Evolutionary conservation across 2,797 vertebrate species (phyloP), one percentile per base, ranked within the genome.

Genomic region (Leptodactylus fallax): DNA sequence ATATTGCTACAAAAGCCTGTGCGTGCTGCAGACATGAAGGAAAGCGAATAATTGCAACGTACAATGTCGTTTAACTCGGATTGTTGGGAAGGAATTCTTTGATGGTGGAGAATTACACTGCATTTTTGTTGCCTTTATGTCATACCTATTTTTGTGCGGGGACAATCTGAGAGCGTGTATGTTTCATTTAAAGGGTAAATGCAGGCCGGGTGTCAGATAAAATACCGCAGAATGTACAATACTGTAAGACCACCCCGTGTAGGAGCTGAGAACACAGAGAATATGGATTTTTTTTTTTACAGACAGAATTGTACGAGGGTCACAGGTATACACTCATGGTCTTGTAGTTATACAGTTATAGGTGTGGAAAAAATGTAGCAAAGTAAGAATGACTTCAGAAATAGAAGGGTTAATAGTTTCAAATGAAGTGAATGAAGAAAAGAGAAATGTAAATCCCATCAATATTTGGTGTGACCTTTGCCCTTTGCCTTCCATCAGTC

Each of bases 1-100:
- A 0, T 90, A 74, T 89, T 90, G 89, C 92, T 89, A 86, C 91
- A 91, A 91, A 92, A 83, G 84, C 61, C 90, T 85, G 83, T 83
- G 90, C 90, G 91, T 86, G 63, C 77, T 88, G 91, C 85, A 81
- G 88, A 89, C 84, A 7, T 49, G 67, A 87, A 92, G 91, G 90
- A 85, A 90, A 76, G 76, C 86, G 90, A 77, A 69, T 55, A 58
- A 55, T 77, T 81, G 25, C 86, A 45, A 4, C 63, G 87, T 91
- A 90, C 8, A 27, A 25, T 87, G 84, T 0, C 55, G 76, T 81
- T 91, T 87, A 91, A 90, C 77, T 77, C 56, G 88, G 91, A 90
- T 92, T 89, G 12, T 90, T 91, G 83, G 90, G 83, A 91, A 61
- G 65, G 19, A 81, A 65, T 14, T 23, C 27, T 85, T 91, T 76